Percentiles rank a stretch among this genome's conserved stretches.
phyloP scores from a whole-genome alignment of 2,888 invertebrate genomes.

The Spicauda simplicius region DNA sequence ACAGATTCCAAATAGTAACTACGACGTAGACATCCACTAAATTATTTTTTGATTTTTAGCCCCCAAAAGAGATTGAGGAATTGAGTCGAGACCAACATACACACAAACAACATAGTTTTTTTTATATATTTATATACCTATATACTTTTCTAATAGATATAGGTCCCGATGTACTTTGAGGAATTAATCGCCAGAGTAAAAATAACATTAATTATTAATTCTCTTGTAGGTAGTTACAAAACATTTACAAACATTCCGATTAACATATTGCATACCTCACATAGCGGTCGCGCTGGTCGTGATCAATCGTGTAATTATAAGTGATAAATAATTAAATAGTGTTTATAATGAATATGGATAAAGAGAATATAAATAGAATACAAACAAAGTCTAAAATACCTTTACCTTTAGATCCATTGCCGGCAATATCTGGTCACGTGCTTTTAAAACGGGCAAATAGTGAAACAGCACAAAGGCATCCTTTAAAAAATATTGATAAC shows the following conservation, averaged over 20 bases:
- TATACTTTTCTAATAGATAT: too few relatives aligned
- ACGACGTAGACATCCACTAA: too few relatives aligned
- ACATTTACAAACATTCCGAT: neutral
- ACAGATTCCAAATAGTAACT: too few relatives aligned
- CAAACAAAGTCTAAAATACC: conserved; percentile 60
- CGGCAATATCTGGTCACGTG: conserved; percentile 59
- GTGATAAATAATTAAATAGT: neutral
- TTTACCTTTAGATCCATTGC: conserved; percentile 60
- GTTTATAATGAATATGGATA: conserved; percentile 40
- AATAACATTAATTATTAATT: neutral
- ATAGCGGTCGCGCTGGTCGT: conserved; percentile 64
- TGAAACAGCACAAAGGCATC: conserved; percentile 47
- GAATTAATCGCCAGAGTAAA: neutral
- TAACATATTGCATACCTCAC: conserved; percentile 5
- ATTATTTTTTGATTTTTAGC: too few relatives aligned
- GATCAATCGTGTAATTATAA: conserved; percentile 36
- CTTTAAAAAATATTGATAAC: conserved; percentile 56
- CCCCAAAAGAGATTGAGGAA: too few relatives aligned
- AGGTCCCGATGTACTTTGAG: too few relatives aligned
- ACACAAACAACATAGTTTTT: too few relatives aligned
- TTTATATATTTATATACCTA: too few relatives aligned
- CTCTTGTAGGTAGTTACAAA: conserved; percentile 46
- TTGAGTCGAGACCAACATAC: too few relatives aligned
- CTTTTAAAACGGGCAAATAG: conserved; percentile 46
- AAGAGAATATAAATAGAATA: conserved; percentile 57